Conservation (phyloP, 2,888 invertebrate species). For the Eutolmus rufibarbis region DNA sequence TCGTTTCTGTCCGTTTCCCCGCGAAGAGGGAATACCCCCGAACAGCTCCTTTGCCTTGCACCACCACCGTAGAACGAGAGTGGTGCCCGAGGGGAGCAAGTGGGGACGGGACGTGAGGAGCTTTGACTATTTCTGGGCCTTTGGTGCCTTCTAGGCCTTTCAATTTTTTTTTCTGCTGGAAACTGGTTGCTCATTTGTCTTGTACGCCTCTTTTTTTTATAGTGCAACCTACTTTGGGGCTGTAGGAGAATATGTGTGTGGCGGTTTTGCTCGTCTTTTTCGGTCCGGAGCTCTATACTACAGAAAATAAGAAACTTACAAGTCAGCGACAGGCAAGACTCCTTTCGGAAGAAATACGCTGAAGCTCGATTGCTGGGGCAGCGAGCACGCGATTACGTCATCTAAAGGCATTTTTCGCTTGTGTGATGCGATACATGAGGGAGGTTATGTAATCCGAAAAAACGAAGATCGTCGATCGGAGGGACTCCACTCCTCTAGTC, state of each 20-base stretch:
- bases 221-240: slow-evolving; percentile 23
- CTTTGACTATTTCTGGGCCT: slow-evolving; percentile 40
- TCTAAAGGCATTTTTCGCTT: slow-evolving; percentile 40
- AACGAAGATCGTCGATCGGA: background rate
- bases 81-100: background rate
- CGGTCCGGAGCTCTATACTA: background rate
- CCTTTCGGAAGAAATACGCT: slow-evolving; percentile 14
- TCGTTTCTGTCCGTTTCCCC: background rate
- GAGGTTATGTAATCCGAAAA: slow-evolving; percentile 35
- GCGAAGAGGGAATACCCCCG: background rate
- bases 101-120: background rate
- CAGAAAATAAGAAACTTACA: background rate
- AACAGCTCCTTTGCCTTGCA: slow-evolving; percentile 28
- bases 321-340: slow-evolving; percentile 3
- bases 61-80: slow-evolving; percentile 17
- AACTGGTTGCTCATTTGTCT: slow-evolving; percentile 43
- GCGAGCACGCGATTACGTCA: slow-evolving; percentile 40
- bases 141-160: slow-evolving; percentile 45
- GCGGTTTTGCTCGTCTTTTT: slow-evolving; percentile 14
- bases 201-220: slow-evolving; percentile 39
- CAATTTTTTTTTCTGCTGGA: slow-evolving; percentile 31
- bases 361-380: slow-evolving; percentile 16
- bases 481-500: background rate
- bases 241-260: slow-evolving; percentile 20
- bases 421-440: slow-evolving; percentile 28